phyloP scores from a whole-genome alignment of 2,888 invertebrate genomes.

The Phengaris arion region DNA sequence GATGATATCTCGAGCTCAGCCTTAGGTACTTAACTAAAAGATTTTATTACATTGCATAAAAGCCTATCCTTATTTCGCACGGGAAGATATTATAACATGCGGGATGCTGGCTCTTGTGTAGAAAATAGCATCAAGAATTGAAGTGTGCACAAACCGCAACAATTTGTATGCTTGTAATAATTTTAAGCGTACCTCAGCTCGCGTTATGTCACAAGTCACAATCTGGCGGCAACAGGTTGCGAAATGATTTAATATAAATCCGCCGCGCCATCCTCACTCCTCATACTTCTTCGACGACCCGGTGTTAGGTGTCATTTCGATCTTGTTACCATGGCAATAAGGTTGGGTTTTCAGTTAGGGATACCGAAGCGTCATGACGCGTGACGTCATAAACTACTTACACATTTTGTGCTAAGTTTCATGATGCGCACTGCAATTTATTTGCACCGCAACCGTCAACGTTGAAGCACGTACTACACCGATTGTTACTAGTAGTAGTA shows the following conservation, averaged over 20 bases:
- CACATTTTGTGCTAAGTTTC: background rate
- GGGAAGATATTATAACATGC: background rate
- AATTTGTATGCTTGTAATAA: background rate
- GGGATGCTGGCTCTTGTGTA: background rate
- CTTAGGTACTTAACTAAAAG: background rate
- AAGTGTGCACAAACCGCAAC: background rate
- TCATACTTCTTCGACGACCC: too few species aligned
- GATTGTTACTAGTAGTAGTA: background rate
- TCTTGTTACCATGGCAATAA: background rate
- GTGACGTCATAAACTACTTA: background rate
- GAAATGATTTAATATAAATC: background rate
- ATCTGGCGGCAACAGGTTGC: constrained; percentile 4
- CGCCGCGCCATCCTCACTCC: background rate
- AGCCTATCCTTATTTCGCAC: background rate
- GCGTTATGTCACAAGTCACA: background rate
- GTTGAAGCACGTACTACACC: background rate
- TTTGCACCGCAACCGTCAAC: background rate
- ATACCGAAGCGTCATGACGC: background rate
- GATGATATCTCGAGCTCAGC: too few species aligned
- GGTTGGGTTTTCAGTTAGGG: background rate
- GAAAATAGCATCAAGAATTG: background rate
- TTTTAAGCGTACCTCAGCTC: background rate
- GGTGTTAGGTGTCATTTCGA: too few species aligned
- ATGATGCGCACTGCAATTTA: background rate
- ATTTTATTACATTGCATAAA: background rate